Evolutionary conservation across 2,888 invertebrate genomes (phyloP), one percentile per base, ranked within the genome.

Genomic region (Scaptomyza reducta): DNA sequence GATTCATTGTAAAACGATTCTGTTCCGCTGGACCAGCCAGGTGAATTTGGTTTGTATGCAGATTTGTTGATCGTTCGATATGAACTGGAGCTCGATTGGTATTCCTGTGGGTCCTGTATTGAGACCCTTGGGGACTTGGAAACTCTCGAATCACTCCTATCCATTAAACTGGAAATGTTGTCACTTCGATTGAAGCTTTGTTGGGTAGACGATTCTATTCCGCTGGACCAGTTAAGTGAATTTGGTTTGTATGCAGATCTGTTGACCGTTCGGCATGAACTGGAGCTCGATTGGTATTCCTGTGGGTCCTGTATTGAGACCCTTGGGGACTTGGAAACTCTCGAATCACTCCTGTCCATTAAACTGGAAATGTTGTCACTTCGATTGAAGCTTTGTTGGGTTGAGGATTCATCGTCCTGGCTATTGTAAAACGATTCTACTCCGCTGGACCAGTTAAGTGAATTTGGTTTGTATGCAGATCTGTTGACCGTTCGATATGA

Each of bases 321-420:
- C 29, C 2, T 9, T 10, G 10, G 9, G 10, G 31, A 31, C 31
- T 31, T 31, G 9, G 1, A 2, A 10, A 10, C 10, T 9, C 1
- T 10, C 10, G 31, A 1, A 31, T 10, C 10, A 9, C 31, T 10
- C 6, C 3, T 10, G 11, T 6, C 22, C 9, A 0, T 11, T 27
- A 46, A 29, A 13, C 55, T 68, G 33, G 42, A 60, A 6, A 57
- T 4, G 35, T 74, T 76, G 13, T 58, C 46, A 29, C 45, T 66
- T 16, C 57, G 62, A 51, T 55, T 74, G 2, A 63, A 46, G 22
- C 35, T 46, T 3, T 11, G 29, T 1, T 33, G 13, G 11, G 27
- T 9, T 10, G 10, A 14, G 16, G 6, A 5, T 1, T n/a, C 18
- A 9, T 11, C n/a, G 0, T 11, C 10, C 6, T 11, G 4, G 3